Evolutionary conservation across 2,797 vertebrate species (phyloP), one percentile per base, ranked within the genome.

Genomic region (Falco novaeseelandiae): DNA sequence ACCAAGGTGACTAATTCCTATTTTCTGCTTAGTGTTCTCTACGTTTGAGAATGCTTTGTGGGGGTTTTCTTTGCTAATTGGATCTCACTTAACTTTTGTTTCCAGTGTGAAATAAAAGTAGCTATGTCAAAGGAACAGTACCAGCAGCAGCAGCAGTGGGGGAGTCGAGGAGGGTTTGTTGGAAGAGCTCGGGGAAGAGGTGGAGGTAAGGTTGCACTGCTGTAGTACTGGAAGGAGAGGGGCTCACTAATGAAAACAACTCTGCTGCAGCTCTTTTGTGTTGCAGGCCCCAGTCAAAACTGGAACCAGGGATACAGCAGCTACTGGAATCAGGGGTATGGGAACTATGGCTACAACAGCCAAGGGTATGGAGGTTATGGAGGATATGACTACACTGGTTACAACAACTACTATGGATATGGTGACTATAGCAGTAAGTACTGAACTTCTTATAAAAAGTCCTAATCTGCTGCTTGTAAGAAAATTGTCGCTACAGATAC

Each of bases 51-150:
- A 36, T 58, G 46, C 15, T 63, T 69, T 32, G 14, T 38, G 14
- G 12, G 16, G 6, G 6, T 67, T 84, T 3, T n/a, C 14, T 77
- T 65, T 88, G 55, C 51, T 67, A 36, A 62, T 67, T 30, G 27
- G 8, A n/a, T 81, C 51, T 80, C 36, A 44, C 85, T 79, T 76
- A 49, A 78, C 52, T 80, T 81, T 27, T 6, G 4, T 97, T 97
- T 92, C 58, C 91, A 99, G 99, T 99, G 99, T 98, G 99, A 99
- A 98, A 99, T 99, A 83, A 99, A 99, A 98, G 99, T 99, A 97
- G 99, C 99, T 18, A 99, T 99, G 99, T 99, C 99, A 26, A 99
- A 99, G 98, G 99, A 99, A 55, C 99, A 99, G 98, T 99, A 99
- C 97, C 99, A 99, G 97, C 99, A 99, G 93, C 99, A 99, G 97